A percentile compares a stretch with the other conserved stretches of the same genome.
phyloP scores from a whole-genome alignment of 92 coral and sea anemone species.

The Ricordea florida region DNA sequence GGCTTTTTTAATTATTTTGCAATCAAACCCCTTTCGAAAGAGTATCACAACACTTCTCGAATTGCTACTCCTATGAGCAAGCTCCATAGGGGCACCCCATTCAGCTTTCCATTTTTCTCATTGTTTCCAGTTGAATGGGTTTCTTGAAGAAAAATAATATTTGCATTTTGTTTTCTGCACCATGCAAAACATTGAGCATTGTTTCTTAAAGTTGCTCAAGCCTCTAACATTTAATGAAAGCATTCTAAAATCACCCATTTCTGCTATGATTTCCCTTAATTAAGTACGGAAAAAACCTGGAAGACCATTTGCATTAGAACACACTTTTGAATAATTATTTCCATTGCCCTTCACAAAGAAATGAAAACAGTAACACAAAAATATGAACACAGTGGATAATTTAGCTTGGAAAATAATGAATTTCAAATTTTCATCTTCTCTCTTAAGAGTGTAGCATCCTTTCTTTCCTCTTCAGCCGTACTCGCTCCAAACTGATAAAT shows the following conservation, averaged over 20 bases:
- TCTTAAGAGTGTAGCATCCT: too few species aligned
- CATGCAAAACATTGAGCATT: background rate
- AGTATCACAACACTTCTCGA: constrained; percentile 21
- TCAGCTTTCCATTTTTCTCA: background rate
- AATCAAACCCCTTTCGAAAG: constrained; percentile 6
- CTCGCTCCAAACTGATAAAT: too few species aligned
- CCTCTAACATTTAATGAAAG: background rate
- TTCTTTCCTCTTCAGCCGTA: too few species aligned
- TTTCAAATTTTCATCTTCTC: too few species aligned
- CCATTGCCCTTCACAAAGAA: too few species aligned
- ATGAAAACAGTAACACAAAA: too few species aligned
- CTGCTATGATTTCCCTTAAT: too few species aligned
- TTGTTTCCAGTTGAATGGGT: background rate
- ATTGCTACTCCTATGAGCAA: constrained; percentile 27
- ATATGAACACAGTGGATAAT: too few species aligned
- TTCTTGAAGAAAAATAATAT: background rate
- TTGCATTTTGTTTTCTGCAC: background rate
- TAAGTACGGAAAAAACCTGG: too few species aligned
- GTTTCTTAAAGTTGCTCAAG: background rate
- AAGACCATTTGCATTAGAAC: too few species aligned
- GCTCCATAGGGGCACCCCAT: constrained; percentile 13
- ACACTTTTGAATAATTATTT: too few species aligned
- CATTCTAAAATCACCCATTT: background rate
- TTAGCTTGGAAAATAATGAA: too few species aligned
- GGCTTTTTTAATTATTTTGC: background rate